Percentiles rank a stretch among this genome's conserved stretches.
Conservation (phyloP, 2,797 vertebrate genomes). For the Bucorvus abyssinicus region DNA sequence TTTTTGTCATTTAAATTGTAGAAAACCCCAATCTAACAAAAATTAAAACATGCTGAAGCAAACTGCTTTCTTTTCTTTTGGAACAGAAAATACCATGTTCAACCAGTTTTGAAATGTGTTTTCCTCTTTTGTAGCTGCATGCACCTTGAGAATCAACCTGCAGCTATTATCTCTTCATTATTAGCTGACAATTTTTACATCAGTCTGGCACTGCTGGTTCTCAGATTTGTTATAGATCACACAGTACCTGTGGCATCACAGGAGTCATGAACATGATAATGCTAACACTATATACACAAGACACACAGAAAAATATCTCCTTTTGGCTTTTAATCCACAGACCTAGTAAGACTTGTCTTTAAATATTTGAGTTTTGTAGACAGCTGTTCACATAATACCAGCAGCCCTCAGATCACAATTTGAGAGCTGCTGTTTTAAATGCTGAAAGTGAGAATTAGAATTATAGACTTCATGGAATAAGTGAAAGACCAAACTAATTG, state of each 20-base stretch:
- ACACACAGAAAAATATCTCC: not conserved
- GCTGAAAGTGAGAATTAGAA: not conserved
- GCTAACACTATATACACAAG: rapidly evolving
- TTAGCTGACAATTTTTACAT: not conserved
- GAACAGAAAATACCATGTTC: not conserved
- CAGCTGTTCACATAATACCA: not conserved
- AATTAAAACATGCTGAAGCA: not conserved
- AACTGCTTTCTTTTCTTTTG: not conserved
- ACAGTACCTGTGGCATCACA: not conserved
- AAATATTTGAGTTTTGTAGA: not conserved
- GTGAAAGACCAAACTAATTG: not conserved
- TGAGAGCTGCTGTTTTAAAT: not conserved
- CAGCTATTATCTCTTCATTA: not conserved
- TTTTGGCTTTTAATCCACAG: not conserved
- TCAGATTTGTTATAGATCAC: not conserved
- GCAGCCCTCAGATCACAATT: not conserved
- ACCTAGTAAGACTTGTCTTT: not conserved
- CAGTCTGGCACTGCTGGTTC: not conserved
- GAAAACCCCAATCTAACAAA: not conserved
- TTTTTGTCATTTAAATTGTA: not conserved
- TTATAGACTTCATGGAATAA: not conserved
- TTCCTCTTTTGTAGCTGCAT: not conserved
- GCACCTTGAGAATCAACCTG: not conserved
- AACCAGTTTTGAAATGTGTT: not conserved
- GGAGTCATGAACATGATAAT: not conserved